Base-by-base conservation (phyloP, 2,888 invertebrate genomes). In the Melanostoma mellinum region DNA sequence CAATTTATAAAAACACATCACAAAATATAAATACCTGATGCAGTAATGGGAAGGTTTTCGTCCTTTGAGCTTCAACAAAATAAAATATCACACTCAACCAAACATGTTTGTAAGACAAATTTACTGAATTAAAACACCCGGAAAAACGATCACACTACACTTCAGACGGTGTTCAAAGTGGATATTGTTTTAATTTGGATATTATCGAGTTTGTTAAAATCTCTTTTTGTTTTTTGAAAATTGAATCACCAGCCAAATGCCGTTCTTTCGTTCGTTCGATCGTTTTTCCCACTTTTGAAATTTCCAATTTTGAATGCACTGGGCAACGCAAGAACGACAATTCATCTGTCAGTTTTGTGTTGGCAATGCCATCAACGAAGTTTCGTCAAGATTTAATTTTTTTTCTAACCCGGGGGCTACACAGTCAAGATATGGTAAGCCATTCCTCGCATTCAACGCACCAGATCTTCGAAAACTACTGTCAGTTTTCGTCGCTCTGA, bases 241-340 rank as follows among this genome's bases (percentile, higher is more conserved):
- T 63, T 10, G 9, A 73, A 69, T 67, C 58, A 32, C 63, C 56
- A 48, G 68, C 35, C 52, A 77, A 82, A 77, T 82, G 82, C 82
- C 82, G 82, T 82, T 82, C 81, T 40, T 69, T 82, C 77, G 72
- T 82, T 67, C 72, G 81, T 82, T 82, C 77, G 77, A 77, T 82
- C 82, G 82, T 82, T 82, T 77, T 77, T 77, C 77, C 52, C 63
- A 63, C 44, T 82, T 82, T 82, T 73, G 32, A 82, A 82, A 77
- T 68, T 81, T 77, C 20, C 50, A 73, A 69, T 73, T 82, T 82
- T 77, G 63, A 73, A 77, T 55, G 46, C 44, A 71, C 58, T 42
- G 32, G 4, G 52, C 9, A 32, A 42, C 30, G 60, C 35, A 58
- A 63, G 36, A 46, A 32, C 33, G 56, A 55, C 38, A 10, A 32